Evolutionary conservation across 2,888 invertebrate genomes (phyloP).

Genomic region (Sinohyriopsis cumingii): DNA sequence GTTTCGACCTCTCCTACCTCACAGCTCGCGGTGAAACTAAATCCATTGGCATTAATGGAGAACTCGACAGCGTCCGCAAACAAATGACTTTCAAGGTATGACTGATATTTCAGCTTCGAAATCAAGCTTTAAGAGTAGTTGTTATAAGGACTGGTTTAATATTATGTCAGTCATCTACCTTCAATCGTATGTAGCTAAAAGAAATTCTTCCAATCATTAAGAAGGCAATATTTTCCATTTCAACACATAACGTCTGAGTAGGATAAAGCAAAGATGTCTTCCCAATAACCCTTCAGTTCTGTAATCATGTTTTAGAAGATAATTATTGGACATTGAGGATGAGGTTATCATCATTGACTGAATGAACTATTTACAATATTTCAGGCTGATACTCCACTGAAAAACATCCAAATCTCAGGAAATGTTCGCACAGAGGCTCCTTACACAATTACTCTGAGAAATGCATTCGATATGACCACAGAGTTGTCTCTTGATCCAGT

Average conservation of each 20-base stretch:
- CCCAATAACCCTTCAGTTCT: too few species aligned
- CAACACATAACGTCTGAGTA: too few species aligned
- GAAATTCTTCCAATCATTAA: too few species aligned
- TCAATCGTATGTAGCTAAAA: too few species aligned
- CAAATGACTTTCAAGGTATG: conserved; percentile 44
- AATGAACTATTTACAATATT: neutral
- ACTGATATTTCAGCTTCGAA: neutral
- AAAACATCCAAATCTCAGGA: conserved; percentile 43
- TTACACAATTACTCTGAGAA: conserved; percentile 33
- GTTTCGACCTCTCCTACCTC: conserved; percentile 45
- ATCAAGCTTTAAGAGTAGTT: neutral
- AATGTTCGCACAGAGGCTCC: conserved; percentile 30
- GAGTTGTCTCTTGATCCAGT: conserved; percentile 31
- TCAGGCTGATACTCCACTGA: conserved; percentile 48
- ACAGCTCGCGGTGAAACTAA: conserved; percentile 41
- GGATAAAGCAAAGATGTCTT: too few species aligned
- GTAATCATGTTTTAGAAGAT: neutral
- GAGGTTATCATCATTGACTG: neutral
- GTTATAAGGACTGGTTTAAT: neutral
- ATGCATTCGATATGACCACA: conserved; percentile 39
- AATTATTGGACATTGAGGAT: neutral
- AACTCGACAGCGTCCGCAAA: conserved; percentile 39
- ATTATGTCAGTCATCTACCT: too few species aligned
- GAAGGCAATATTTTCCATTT: too few species aligned
- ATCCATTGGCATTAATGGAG: conserved; percentile 42